These are phyloP conservation scores for Onychomys torridus DNA, from an alignment of 2,797 vertebrate species.

Conservation along the genomic window DNA sequence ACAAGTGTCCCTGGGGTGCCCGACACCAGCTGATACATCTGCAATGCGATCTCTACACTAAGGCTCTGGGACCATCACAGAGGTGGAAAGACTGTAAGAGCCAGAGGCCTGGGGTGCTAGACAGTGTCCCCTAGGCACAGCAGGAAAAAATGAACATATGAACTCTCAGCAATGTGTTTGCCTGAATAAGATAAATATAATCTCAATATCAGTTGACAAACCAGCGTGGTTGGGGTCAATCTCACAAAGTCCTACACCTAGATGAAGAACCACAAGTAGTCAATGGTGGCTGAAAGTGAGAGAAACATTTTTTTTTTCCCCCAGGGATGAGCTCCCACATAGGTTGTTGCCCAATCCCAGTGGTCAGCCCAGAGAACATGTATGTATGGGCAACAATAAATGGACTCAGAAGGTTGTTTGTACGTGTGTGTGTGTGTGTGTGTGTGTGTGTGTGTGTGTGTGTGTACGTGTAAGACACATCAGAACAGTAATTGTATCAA, in stretches of 20 bases:
- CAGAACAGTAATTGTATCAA: neutral
- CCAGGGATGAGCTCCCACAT: neutral
- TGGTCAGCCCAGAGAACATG: neutral
- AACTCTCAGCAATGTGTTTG: neutral
- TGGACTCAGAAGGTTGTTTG: neutral
- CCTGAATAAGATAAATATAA: neutral
- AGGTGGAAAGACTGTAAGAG: neutral
- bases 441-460: neutral
- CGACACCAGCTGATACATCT: neutral
- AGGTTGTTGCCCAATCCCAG: neutral
- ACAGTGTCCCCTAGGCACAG: neutral
- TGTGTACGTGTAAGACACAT: neutral
- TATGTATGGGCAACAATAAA: neutral
- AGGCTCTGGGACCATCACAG: neutral
- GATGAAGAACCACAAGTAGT: neutral
- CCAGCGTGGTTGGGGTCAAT: neutral
- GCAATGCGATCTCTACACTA: neutral
- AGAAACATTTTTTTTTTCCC: neutral
- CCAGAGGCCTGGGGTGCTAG: neutral
- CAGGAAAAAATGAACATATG: neutral
- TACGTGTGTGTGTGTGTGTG: too few species aligned
- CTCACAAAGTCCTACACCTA: neutral
- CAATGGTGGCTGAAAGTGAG: neutral
- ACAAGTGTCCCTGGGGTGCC: neutral
- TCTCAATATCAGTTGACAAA: neutral